Base-by-base conservation (phyloP, 37 sponge, comb jelly and placozoan species). In the Eunapius fragilis region DNA sequence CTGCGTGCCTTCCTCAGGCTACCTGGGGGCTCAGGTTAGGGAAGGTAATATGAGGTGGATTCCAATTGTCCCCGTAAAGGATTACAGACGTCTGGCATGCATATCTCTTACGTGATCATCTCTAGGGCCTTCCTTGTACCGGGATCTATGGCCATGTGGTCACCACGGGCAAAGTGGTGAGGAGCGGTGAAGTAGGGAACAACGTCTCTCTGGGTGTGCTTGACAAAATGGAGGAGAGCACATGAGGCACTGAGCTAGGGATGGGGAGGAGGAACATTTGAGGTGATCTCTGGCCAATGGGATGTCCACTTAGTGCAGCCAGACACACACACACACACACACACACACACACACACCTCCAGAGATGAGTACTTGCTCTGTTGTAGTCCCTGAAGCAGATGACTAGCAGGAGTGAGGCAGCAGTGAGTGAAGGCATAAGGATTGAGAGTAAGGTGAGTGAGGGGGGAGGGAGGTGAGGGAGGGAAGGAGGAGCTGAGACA, bases 111-210 rank as follows among this genome's bases (percentile, higher is more conserved):
- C 95, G 12, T 80, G 34, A 81, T 58, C 14, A 96, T 75, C 49
- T 96, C 96, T 45, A 96, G 84, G 26, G 95, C 81, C 34, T 92
- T 82, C 28, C 96, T 70, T 34, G 96, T 90, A 80, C 68, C 88
- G 69, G 95, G 77, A 67, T 96, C 95, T 36, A 96, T 96, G 74
- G 89, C 74, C 92, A 96, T 78, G 87, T 96, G 96, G 17, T 74
- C 37, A 26, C 68, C 5, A 25, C 81, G 87, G 2, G 71, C 24
- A 78, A 82, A 96, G 47, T 35, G 84, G 2, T 78, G 35, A 30
- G 93, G 93, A 0, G 85, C 25, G 76, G 71, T 24, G 33, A 93
- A 75, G 74, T 82, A 74, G 37, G 94, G 91, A 30, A 81, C 37
- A 11, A 72, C 4, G 67, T 28, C 30, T 28, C 81, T 78, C 69